Percentiles rank a stretch among this genome's conserved stretches.
These are phyloP conservation scores for Pheosia gnoma DNA, from an alignment of 2,888 invertebrate genomes.

Conservation along the genomic window DNA sequence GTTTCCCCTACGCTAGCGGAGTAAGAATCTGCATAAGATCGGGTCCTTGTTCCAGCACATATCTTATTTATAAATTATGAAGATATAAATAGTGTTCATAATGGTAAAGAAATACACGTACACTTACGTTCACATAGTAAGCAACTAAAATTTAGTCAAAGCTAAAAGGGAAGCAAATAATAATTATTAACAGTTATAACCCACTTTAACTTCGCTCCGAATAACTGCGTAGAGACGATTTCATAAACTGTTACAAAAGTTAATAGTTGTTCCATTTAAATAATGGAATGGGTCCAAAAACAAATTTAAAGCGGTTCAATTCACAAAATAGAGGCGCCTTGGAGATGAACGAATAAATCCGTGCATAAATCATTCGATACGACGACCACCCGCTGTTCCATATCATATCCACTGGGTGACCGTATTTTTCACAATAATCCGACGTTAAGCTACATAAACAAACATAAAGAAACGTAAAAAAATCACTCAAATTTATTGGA, in stretches of 20 bases:
- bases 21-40: too few species aligned
- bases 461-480: conserved; percentile 37
- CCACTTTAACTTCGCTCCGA: not conserved
- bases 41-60: too few species aligned
- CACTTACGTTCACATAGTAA: not conserved
- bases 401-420: conserved; percentile 55
- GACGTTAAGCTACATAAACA: conserved; percentile 46
- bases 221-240: conserved; percentile 9
- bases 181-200: not conserved
- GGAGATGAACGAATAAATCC: conserved; percentile 57
- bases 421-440: conserved; percentile 58
- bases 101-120: too few species aligned
- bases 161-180: not conserved
- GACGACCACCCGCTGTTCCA: conserved; percentile 63
- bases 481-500: conserved; percentile 33
- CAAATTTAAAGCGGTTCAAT: conserved; percentile 41
- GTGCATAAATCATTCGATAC: conserved; percentile 61
- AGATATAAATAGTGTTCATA: too few species aligned
- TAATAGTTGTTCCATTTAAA: conserved; percentile 27
- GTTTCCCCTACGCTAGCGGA: too few species aligned
- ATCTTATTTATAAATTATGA: too few species aligned
- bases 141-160: not conserved
- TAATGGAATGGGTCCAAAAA: conserved; percentile 32
- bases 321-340: conserved; percentile 46
- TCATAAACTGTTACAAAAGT: conserved; percentile 15